Percentiles rank a stretch among this genome's conserved stretches.
Evolutionary conservation across 2,113 vertebrate species (phyloP).

Genomic region (Boleophthalmus pectinirostris): DNA sequence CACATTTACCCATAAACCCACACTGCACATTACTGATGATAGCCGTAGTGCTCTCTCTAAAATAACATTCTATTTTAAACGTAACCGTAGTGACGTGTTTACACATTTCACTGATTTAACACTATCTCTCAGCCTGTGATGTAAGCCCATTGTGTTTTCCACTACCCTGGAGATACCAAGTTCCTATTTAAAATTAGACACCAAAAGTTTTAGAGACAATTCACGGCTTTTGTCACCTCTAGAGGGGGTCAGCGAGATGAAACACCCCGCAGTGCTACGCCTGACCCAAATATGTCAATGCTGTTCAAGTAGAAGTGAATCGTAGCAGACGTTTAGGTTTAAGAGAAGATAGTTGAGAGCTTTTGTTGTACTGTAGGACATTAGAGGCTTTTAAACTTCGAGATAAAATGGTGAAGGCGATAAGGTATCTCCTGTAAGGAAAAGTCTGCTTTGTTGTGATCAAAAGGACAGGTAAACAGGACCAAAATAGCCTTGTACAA

Average conservation of each 20-base stretch:
- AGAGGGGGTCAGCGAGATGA: constrained; percentile 74
- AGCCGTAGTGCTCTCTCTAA: neutral
- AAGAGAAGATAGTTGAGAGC: constrained; percentile 20
- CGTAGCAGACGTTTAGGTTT: constrained; percentile 20
- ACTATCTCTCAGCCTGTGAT: constrained; percentile 7
- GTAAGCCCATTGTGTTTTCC: constrained; percentile 8
- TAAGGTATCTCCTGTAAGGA: constrained; percentile 45
- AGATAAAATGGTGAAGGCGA: constrained; percentile 27
- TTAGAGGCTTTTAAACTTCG: constrained; percentile 4
- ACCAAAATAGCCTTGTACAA: constrained; percentile 25
- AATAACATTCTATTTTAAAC: constrained; percentile 9
- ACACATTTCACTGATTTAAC: constrained; percentile 28
- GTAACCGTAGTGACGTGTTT: constrained; percentile 6
- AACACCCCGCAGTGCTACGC: constrained; percentile 62
- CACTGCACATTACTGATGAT: neutral
- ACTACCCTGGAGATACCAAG: constrained; percentile 45
- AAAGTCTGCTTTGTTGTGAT: constrained; percentile 5
- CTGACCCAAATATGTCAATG: constrained; percentile 78
- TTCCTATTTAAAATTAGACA: constrained; percentile 54
- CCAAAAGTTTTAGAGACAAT: constrained; percentile 62
- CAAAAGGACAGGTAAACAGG: constrained; percentile 15
- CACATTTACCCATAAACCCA: neutral
- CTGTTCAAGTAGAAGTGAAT: constrained; percentile 37
- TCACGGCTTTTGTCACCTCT: constrained; percentile 66
- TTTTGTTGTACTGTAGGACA: constrained; percentile 25